phyloP scores from a whole-genome alignment of 2,113 vertebrate species.

The Pachypanchax playfairii region DNA sequence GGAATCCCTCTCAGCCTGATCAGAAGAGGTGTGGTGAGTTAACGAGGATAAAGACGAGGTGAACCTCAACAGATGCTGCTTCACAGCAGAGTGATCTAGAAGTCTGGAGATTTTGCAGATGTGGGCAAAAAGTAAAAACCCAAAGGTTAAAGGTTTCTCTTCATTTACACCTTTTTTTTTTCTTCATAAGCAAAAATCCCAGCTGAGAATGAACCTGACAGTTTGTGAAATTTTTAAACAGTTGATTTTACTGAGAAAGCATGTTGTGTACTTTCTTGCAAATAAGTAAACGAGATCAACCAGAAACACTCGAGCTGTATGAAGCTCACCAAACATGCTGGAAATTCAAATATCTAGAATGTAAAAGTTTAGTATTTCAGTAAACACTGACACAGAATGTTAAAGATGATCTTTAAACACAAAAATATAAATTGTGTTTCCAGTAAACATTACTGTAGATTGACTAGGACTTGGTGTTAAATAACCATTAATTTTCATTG shows the following conservation, averaged over 20 bases:
- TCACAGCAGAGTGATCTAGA: constrained; percentile 8
- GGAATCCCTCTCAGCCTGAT: constrained; percentile 64
- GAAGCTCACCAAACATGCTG: not conserved
- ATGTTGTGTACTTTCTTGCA: constrained; percentile 41
- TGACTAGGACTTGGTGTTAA: constrained; percentile 9
- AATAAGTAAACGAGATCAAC: constrained; percentile 21
- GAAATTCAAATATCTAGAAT: constrained; percentile 3
- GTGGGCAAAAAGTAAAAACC: constrained; percentile 52
- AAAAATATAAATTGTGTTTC: constrained; percentile 27
- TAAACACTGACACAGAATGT: constrained; percentile 11
- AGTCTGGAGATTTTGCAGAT: constrained; percentile 48
- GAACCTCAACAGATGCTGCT: constrained; percentile 15
- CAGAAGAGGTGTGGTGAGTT: constrained; percentile 44
- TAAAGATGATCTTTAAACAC: not conserved
- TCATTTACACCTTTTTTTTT: constrained; percentile 23
- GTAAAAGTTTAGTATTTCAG: not conserved
- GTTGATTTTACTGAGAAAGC: not conserved
- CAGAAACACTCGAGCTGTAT: not conserved
- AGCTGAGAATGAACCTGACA: constrained; percentile 23
- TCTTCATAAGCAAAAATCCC: constrained; percentile 49
- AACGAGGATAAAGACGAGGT: constrained; percentile 14
- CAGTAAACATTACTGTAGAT: constrained; percentile 30
- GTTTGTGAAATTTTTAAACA: constrained; percentile 4
- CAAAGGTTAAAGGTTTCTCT: constrained; percentile 57
- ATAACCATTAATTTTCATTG: constrained; percentile 19